phyloP scores from a whole-genome alignment of 1,140 invertebrate species.

The Drosophila bocki region DNA sequence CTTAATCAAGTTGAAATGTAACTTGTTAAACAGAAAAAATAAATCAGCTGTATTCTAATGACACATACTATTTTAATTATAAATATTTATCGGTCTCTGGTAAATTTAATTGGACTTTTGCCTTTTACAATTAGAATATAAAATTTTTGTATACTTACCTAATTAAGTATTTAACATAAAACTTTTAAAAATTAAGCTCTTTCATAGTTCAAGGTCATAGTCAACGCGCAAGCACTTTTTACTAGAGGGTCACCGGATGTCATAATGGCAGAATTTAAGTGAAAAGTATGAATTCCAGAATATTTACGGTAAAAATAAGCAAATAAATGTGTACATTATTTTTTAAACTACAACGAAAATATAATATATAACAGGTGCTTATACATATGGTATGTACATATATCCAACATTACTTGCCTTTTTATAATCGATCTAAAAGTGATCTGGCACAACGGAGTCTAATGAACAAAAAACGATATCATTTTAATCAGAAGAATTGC shows the following conservation, averaged over 20 bases:
- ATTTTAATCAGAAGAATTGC: background rate
- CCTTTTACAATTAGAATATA: too few species aligned
- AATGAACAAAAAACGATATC: background rate
- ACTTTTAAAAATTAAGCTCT: too few species aligned
- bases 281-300: background rate
- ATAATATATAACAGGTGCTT: background rate
- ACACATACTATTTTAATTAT: too few species aligned
- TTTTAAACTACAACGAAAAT: background rate
- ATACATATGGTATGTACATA: too few species aligned
- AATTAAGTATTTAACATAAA: background rate
- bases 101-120: too few species aligned
- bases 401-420: too few species aligned
- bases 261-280: background rate
- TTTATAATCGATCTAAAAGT: background rate
- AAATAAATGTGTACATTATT: background rate
- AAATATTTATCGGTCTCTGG: too few species aligned
- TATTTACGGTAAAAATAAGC: background rate
- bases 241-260: conserved; percentile 4
- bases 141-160: background rate
- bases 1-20: too few species aligned
- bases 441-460: background rate
- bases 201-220: background rate
- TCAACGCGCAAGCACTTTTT: background rate
- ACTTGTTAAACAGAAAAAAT: too few species aligned
- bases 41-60: too few species aligned